Conservation (phyloP, 2,113 vertebrate genomes). For the Rhea pennata region DNA sequence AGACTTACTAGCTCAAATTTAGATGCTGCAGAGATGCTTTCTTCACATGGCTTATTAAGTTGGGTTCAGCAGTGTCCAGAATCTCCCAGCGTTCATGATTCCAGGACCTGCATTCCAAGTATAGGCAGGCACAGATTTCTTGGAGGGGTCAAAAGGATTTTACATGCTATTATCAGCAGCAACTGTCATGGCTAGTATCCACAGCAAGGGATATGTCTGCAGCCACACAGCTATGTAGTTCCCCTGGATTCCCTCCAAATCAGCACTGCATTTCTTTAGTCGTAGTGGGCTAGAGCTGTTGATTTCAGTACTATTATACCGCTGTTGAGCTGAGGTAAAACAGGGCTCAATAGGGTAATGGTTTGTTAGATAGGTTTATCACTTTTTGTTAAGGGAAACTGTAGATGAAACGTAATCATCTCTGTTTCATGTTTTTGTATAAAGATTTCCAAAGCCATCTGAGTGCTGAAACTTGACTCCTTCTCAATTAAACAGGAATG, state of each 20-base stretch:
- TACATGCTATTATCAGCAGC: not conserved
- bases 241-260: not conserved
- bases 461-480: not conserved
- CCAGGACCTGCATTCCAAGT: not conserved
- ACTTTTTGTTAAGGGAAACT: not conserved
- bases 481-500: not conserved
- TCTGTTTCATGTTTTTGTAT: not conserved
- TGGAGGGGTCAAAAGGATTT: not conserved
- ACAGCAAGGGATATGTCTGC: not conserved
- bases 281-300: not conserved
- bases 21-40: not conserved
- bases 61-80: not conserved
- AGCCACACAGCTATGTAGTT: not conserved
- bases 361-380: not conserved
- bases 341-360: not conserved
- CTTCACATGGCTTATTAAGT: not conserved
- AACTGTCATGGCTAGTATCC: not conserved
- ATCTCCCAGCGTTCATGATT: not conserved
- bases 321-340: not conserved
- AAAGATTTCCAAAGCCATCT: not conserved
- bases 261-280: not conserved
- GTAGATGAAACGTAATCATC: not conserved
- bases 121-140: not conserved
- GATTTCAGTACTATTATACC: not conserved
- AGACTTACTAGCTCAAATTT: not conserved